phyloP scores from a whole-genome alignment of 2,113 vertebrate species.

The Callionymus lyra region DNA sequence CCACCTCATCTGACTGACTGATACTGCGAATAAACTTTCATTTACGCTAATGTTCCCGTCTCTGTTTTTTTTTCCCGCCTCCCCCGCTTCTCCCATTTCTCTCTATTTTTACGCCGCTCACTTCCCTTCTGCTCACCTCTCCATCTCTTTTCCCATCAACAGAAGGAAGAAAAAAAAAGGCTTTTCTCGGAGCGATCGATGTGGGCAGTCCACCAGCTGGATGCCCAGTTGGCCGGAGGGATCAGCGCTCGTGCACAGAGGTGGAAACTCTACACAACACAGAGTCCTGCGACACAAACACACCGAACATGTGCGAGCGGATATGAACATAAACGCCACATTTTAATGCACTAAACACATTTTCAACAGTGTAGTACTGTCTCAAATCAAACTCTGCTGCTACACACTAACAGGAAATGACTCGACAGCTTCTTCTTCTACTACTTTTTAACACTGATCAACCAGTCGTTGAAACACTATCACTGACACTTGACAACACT shows the following conservation, averaged over 20 bases:
- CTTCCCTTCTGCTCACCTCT: conserved; percentile 3
- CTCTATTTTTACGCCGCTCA: conserved; percentile 5
- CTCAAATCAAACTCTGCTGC: too few relatives aligned
- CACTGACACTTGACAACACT: too few relatives aligned
- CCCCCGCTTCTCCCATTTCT: background rate
- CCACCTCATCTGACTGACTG: conserved; percentile 47
- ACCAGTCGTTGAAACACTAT: too few relatives aligned
- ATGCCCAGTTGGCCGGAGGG: conserved; percentile 39
- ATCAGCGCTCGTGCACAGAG: conserved; percentile 43
- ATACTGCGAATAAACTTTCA: conserved; percentile 70
- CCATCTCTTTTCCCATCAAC: conserved; percentile 5
- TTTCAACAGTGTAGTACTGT: too few relatives aligned
- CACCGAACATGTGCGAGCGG: too few relatives aligned
- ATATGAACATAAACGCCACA: too few relatives aligned
- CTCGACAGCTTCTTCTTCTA: too few relatives aligned
- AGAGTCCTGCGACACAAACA: too few relatives aligned
- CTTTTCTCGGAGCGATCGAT: conserved; percentile 33
- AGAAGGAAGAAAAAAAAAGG: conserved; percentile 3
- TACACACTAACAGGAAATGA: too few relatives aligned
- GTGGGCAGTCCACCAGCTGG: conserved; percentile 41
- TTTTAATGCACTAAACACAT: too few relatives aligned
- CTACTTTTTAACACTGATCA: too few relatives aligned
- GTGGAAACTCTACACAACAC: conserved; percentile 15
- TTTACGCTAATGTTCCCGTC: conserved; percentile 61
- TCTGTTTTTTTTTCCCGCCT: conserved; percentile 2